Evolutionary conservation across 2,113 vertebrate genomes (phyloP), one percentile per base, ranked within the genome.

Genomic region (Malurus melanocephalus): DNA sequence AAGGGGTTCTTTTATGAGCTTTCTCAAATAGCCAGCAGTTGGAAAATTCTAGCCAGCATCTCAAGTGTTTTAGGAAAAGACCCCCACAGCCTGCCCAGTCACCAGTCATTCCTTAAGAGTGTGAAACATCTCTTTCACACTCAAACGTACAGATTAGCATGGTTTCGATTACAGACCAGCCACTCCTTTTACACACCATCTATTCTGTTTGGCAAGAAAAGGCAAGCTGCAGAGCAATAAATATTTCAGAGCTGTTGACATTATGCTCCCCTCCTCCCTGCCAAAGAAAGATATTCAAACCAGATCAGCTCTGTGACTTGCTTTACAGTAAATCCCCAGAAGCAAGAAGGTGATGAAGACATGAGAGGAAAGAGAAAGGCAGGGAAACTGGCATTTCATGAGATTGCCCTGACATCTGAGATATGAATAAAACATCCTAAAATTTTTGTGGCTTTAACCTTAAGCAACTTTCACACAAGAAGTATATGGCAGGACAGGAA

Each of bases 391-490:
- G n/a, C 56, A 48, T 66, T 87, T 85, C 52, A 33, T 51, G 60
- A 83, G 40, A 80, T 80, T 74, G 60, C n/a, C 52, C 68, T 91
- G 90, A 85, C 85, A 90, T 67, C 48, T 64, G 73, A 87, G 88
- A 83, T 21, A 20, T 30, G 68, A 88, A 89, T 56, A 80, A 89
- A 94, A 38, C n/a, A 62, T 60, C 35, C 40, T 52, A 35, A 74
- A 67, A 18, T 48, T 91, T 89, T 73, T 71, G 30, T 5, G 3
- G 48, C 68, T 85, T 92, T 91, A 91, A 86, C 76, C 43, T 80
- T 40, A 87, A 84, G 57, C 6, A 11, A 55, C 84, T 93, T 87
- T 56, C 33, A 51, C 51, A 43, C 0, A 2, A 76, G 61, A 79
- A 73, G 16, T 61, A 88, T 88, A 51, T 73, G 71, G 51, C 51